Conservation (phyloP, 1,140 invertebrate genomes). For the Gonioctena quinquepunctata region DNA sequence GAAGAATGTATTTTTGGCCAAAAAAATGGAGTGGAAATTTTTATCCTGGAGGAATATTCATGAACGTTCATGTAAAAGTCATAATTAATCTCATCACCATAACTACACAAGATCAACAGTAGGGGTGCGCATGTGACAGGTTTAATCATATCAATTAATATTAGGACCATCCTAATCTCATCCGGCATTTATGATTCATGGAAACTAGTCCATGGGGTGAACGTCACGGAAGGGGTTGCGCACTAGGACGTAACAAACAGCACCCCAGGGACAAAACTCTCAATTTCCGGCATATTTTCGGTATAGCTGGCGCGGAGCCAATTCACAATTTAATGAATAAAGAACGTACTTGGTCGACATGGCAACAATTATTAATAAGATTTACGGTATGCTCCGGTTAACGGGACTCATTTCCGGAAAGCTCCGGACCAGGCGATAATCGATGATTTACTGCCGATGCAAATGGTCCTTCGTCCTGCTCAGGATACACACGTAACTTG, state of each 20-base stretch:
- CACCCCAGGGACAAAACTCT: neutral
- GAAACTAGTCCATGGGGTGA: neutral
- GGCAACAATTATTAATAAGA: conserved; percentile 33
- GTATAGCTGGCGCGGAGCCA: neutral
- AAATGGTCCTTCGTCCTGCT: conserved; percentile 9
- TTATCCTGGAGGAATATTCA: too few species aligned
- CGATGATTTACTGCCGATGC: conserved; percentile 22
- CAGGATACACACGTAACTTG: conserved; percentile 5
- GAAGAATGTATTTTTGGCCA: too few species aligned
- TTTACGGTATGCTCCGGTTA: conserved; percentile 26
- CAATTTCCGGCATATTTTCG: neutral
- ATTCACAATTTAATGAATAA: conserved; percentile 19
- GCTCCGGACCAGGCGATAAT: conserved; percentile 22
- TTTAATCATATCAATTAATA: neutral
- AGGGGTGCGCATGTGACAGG: too few species aligned
- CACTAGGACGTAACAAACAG: neutral
- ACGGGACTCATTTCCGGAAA: conserved; percentile 26
- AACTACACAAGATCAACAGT: too few species aligned
- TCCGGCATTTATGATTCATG: neutral
- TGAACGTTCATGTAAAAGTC: too few species aligned
- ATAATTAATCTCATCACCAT: too few species aligned
- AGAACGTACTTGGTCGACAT: conserved; percentile 18
- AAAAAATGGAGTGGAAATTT: too few species aligned
- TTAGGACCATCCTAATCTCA: neutral
- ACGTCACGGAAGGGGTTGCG: neutral